These are phyloP conservation scores for Chrysopa pallens DNA, from an alignment of 1,140 invertebrate species.

Conservation along the genomic window DNA sequence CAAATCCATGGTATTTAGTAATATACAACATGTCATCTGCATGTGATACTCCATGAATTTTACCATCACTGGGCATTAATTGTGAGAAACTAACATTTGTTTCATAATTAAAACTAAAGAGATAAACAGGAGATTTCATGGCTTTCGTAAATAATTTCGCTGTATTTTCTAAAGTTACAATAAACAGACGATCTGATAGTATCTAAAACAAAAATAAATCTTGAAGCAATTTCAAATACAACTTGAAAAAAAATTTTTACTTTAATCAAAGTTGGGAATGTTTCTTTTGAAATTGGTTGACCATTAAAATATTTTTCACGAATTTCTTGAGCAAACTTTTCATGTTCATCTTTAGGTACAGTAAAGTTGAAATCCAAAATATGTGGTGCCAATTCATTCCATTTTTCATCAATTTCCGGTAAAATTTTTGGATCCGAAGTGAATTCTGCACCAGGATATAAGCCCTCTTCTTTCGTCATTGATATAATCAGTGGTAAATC, in stretches of 20 bases:
- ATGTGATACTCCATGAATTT: conserved; percentile 37
- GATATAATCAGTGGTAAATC: conserved; percentile 37
- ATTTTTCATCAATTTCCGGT: conserved; percentile 30
- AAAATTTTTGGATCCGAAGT: conserved; percentile 22
- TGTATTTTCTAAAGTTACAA: conserved; percentile 27
- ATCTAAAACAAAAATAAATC: conserved; percentile 17
- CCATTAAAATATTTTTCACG: conserved; percentile 32
- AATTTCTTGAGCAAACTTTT: conserved; percentile 26
- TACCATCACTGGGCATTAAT: conserved; percentile 21
- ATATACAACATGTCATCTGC: conserved; percentile 33
- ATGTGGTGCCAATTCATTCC: conserved; percentile 31
- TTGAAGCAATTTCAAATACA: background rate
- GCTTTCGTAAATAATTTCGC: conserved; percentile 29
- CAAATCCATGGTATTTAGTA: conserved; percentile 16
- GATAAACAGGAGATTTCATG: conserved; percentile 30
- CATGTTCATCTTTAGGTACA: conserved; percentile 22
- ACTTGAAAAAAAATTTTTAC: conserved; percentile 8
- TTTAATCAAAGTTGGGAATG: conserved; percentile 21
- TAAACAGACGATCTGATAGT: conserved; percentile 35
- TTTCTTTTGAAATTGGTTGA: conserved; percentile 25
- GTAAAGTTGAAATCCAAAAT: conserved; percentile 44
- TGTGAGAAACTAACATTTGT: conserved; percentile 30
- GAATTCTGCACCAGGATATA: conserved; percentile 41
- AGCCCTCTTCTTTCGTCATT: conserved; percentile 34
- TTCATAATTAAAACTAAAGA: conserved; percentile 33